Evolutionary conservation across 2,113 vertebrate species (phyloP).

Genomic region (Trogon melanurus): DNA sequence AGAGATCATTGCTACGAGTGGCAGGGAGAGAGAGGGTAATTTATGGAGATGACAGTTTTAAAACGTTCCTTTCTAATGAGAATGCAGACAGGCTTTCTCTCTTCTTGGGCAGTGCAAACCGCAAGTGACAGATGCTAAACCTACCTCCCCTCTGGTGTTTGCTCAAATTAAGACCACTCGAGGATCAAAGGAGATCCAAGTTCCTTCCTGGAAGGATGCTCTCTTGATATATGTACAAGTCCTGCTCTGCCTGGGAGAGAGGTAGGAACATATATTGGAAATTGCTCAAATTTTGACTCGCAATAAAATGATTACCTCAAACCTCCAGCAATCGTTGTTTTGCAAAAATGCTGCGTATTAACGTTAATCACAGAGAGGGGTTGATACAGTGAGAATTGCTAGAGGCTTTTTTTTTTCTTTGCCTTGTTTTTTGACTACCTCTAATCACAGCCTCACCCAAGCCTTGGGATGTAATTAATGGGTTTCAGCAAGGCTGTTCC

Average conservation of each 20-base stretch:
- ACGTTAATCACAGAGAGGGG: conserved; percentile 13
- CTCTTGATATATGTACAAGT: not conserved
- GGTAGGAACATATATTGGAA: not conserved
- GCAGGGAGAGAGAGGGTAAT: not conserved
- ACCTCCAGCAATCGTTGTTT: conserved; percentile 14
- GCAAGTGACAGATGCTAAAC: not conserved
- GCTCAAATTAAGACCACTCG: not conserved
- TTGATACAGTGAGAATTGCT: not conserved
- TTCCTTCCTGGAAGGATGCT: not conserved
- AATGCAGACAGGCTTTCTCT: not conserved
- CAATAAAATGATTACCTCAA: conserved; percentile 28
- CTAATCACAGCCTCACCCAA: not conserved
- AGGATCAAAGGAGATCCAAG: not conserved
- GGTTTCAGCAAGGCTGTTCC: conserved; percentile 28
- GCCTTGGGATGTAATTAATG: not conserved
- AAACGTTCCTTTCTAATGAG: conserved; percentile 8
- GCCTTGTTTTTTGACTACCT: not conserved
- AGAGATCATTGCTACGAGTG: not conserved
- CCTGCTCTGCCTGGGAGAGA: not conserved
- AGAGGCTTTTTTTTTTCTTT: not conserved
- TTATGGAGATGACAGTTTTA: not conserved
- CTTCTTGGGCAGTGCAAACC: not conserved
- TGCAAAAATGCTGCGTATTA: not conserved
- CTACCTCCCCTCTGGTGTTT: not conserved
- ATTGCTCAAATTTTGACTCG: not conserved